Evolutionary conservation across 2,888 invertebrate species (phyloP).

Genomic region (Drepana falcataria): DNA sequence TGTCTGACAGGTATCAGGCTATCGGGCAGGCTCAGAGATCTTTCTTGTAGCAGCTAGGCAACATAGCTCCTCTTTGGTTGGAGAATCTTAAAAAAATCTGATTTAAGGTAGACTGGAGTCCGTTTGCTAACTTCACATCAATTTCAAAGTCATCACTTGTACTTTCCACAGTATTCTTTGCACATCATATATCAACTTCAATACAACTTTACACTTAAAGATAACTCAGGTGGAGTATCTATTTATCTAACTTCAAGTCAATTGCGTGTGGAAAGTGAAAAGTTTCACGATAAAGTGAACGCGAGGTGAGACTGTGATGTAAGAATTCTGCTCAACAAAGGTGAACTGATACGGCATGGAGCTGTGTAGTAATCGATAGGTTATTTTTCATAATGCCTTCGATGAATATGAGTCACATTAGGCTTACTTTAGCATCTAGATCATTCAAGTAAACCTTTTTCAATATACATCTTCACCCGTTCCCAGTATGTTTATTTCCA

Average conservation of each 20-base stretch:
- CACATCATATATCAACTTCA: background rate
- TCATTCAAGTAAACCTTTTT: too few relatives aligned
- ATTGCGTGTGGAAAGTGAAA: conserved; percentile 55
- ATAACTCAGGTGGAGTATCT: conserved; percentile 28
- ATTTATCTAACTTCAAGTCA: conserved; percentile 39
- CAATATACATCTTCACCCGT: too few relatives aligned
- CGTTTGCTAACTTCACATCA: too few relatives aligned
- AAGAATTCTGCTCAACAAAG: conserved; percentile 6
- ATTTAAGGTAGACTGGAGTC: too few relatives aligned
- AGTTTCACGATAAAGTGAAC: conserved; percentile 45
- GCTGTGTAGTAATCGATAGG: background rate
- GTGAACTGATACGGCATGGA: conserved; percentile 10
- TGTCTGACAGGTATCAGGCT: too few relatives aligned
- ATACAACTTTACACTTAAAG: conserved; percentile 1
- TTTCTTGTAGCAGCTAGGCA: too few relatives aligned
- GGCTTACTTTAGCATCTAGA: too few relatives aligned
- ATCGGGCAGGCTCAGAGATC: too few relatives aligned
- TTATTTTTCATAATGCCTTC: background rate
- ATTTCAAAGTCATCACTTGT: background rate
- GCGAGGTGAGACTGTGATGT: conserved; percentile 25
- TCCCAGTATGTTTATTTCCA: too few relatives aligned
- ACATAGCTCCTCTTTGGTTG: too few relatives aligned
- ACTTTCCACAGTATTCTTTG: background rate
- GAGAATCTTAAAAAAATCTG: too few relatives aligned
- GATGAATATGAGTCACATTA: too few relatives aligned